These are phyloP conservation scores for Chlamydotis undulata DNA, from an alignment of 2,113 vertebrate species.

Conservation along the genomic window DNA sequence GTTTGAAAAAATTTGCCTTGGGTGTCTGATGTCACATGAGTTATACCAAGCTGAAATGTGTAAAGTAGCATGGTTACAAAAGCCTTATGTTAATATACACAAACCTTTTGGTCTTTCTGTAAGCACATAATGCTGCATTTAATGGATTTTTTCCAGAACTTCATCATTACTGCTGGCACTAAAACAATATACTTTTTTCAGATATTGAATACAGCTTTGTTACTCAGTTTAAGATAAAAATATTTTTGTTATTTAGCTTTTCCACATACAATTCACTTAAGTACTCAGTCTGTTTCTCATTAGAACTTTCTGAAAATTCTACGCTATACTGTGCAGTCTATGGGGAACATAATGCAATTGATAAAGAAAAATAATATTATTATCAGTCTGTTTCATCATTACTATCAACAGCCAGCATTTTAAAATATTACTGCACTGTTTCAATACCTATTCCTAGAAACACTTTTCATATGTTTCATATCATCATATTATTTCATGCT, in stretches of 20 bases:
- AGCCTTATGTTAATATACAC: neutral
- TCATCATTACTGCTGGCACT: neutral
- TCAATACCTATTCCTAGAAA: neutral
- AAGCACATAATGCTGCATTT: neutral
- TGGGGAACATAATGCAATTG: neutral
- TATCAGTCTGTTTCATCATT: neutral
- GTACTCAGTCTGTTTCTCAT: neutral
- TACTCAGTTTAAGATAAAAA: neutral
- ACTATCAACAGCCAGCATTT: neutral
- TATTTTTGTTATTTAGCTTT: neutral
- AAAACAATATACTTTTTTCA: neutral
- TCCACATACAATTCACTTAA: neutral
- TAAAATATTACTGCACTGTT: neutral
- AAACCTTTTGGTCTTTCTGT: neutral
- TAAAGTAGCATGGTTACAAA: neutral
- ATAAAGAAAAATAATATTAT: neutral
- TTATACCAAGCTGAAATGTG: neutral
- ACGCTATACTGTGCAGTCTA: neutral
- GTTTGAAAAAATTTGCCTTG: neutral
- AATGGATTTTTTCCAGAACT: neutral
- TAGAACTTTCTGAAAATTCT: neutral
- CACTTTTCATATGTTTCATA: neutral
- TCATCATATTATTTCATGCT: neutral
- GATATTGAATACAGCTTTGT: neutral
- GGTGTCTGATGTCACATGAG: neutral